phyloP scores from a whole-genome alignment of 2,888 invertebrate genomes.

The Darwinula stevensoni region DNA sequence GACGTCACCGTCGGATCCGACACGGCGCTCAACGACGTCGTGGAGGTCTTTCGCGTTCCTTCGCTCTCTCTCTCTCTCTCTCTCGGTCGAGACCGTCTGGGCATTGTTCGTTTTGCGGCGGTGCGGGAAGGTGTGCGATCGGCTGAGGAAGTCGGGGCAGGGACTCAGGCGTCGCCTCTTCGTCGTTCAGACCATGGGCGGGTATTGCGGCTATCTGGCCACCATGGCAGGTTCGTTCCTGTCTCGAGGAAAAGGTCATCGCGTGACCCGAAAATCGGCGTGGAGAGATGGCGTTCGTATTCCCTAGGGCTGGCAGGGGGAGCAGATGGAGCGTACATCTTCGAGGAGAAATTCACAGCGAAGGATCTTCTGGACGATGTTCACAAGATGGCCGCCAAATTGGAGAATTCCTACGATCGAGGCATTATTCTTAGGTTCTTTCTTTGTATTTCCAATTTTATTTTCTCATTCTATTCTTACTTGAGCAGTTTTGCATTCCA shows the following conservation, averaged over 20 bases:
- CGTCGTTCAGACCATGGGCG: constrained; percentile 22
- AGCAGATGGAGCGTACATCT: constrained; percentile 25
- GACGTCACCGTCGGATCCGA: constrained; percentile 21
- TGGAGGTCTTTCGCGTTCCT: too few relatives aligned
- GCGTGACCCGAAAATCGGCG: too few relatives aligned
- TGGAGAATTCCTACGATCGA: constrained; percentile 15
- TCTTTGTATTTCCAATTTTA: too few relatives aligned
- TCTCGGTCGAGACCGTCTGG: too few relatives aligned
- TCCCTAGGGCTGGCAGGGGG: neutral
- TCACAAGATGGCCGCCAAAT: constrained; percentile 17
- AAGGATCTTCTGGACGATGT: constrained; percentile 14
- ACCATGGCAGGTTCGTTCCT: constrained; percentile 19
- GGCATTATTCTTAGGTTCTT: constrained; percentile 17
- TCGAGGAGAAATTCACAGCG: constrained; percentile 16
- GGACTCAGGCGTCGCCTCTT: constrained; percentile 22
- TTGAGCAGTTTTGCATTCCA: too few relatives aligned
- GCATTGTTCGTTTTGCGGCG: too few relatives aligned
- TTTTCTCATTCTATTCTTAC: constrained; percentile 1
- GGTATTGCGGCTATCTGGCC: constrained; percentile 24
- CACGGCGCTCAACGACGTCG: constrained; percentile 24
- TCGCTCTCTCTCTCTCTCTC: too few relatives aligned
- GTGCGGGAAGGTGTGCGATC: too few relatives aligned
- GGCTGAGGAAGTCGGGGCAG: constrained; percentile 10
- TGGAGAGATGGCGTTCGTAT: too few relatives aligned
- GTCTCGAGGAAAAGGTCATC: too few relatives aligned